Percentiles rank a stretch among this genome's conserved stretches.
These are phyloP conservation scores for Virgularia gustaviana DNA, from an alignment of 92 coral and sea anemone genomes.

Conservation along the genomic window DNA sequence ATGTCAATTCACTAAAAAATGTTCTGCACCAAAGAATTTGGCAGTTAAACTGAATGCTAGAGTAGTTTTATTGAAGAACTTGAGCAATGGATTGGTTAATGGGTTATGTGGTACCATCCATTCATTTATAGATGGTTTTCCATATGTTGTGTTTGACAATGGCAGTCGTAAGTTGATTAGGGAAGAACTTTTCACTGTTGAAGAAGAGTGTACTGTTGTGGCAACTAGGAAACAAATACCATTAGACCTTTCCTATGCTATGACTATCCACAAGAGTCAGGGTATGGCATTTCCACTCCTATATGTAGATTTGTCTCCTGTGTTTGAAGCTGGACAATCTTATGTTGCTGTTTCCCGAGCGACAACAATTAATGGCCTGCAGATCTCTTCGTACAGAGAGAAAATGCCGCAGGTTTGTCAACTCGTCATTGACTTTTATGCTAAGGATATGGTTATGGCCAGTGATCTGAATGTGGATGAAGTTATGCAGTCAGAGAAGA, in stretches of 20 bases:
- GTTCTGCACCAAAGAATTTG: conserved; percentile 30
- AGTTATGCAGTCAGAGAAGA: background rate
- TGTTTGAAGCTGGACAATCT: conserved; percentile 38
- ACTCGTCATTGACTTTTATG: background rate
- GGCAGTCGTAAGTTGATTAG: background rate
- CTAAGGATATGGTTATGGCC: background rate
- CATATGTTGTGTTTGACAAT: conserved; percentile 25
- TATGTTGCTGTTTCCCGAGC: conserved; percentile 46
- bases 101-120: conserved; percentile 28
- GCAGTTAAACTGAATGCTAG: conserved; percentile 32
- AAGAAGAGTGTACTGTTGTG: conserved; percentile 16
- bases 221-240: conserved; percentile 35
- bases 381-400: background rate
- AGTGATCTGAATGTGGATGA: background rate
- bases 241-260: conserved; percentile 34
- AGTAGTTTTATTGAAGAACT: conserved; percentile 30
- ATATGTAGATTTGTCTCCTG: conserved; percentile 16
- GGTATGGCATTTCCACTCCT: conserved; percentile 22
- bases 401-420: background rate
- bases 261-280: conserved; percentile 38
- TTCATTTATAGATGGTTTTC: conserved; percentile 16
- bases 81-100: conserved; percentile 3
- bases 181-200: conserved; percentile 33
- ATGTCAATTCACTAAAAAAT: background rate
- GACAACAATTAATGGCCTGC: background rate